Conservation (phyloP, 2,113 vertebrate genomes). For the Lichenostomus cassidix region DNA sequence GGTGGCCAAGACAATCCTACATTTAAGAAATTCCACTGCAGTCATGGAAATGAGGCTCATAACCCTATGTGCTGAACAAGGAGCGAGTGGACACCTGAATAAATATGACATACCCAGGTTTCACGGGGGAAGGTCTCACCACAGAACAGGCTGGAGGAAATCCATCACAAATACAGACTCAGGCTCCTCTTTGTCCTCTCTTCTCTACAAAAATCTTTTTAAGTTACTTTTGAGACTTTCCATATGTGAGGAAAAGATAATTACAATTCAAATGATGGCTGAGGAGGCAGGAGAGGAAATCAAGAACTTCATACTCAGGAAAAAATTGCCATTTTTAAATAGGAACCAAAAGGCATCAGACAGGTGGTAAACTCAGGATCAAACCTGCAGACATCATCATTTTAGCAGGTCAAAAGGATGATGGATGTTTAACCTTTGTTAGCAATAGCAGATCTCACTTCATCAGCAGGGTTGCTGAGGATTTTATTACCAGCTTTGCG, state of each 20-base stretch:
- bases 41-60: background rate
- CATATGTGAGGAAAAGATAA: background rate
- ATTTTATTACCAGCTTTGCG: background rate
- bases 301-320: background rate
- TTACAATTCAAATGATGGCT: background rate
- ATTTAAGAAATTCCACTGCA: background rate
- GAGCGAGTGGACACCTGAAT: background rate
- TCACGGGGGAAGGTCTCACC: background rate
- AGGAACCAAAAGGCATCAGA: background rate
- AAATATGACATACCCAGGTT: background rate
- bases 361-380: background rate
- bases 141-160: background rate
- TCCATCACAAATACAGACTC: background rate
- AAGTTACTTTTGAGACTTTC: background rate
- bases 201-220: background rate
- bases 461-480: background rate
- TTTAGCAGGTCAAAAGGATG: background rate
- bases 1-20: background rate
- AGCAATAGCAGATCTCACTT: background rate
- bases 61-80: background rate
- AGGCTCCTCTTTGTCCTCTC: background rate
- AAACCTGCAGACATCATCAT: background rate
- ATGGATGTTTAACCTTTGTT: background rate
- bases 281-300: background rate
- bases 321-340: background rate